Base-by-base conservation (phyloP, 2,888 invertebrate species). In the Cyrtodaria siliqua region DNA sequence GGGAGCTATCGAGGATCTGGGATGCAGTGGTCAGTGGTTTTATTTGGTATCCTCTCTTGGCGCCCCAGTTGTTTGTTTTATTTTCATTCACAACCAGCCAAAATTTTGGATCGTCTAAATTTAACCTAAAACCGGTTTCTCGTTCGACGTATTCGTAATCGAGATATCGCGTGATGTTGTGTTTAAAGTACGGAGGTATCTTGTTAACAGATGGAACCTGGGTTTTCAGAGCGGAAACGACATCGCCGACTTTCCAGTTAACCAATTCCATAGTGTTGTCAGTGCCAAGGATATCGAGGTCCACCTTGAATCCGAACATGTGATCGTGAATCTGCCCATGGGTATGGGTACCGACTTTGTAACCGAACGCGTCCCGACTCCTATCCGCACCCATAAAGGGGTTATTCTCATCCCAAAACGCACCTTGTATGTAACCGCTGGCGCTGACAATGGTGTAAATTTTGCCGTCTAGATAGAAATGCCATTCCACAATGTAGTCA, bases 221-320 rank as follows among this genome's bases (percentile, higher is more conserved):
- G 2, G 61, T 71, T 26, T 56, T 63, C 9, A 85, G 24, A 2
- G 86, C 85, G 0, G 77, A 71, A 2, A 71, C 50, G 1, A 83
- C 78, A 33, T 77, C 70, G 0, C 82, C 86, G 9, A 71, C 72
- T 66, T 85, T 86, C 85, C 85, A 86, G 33, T 86, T 76, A 18
- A 86, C 68, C 0, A 76, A 23, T 44, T 85, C 79, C 71, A 87
- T 82, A 16, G 76, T 70, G 56, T 87, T 87, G 1, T 79, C 61
- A 8, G 77, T 73, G 9, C 75, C 83, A 1, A 81, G 52, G 9
- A 87, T 62, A 47, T 87, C 87, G 4, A 87, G 60, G 49, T 87
- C 87, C 1, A 86, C 87, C 63, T 85, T 85, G 53, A 85, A 85
- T 9, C 82, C 84, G 52, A 87, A 87, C 57, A 82, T 83, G 49